Percentiles rank a stretch among this genome's conserved stretches.
phyloP scores from a whole-genome alignment of 1,140 invertebrate genomes.

The Scylla paramamosain region DNA sequence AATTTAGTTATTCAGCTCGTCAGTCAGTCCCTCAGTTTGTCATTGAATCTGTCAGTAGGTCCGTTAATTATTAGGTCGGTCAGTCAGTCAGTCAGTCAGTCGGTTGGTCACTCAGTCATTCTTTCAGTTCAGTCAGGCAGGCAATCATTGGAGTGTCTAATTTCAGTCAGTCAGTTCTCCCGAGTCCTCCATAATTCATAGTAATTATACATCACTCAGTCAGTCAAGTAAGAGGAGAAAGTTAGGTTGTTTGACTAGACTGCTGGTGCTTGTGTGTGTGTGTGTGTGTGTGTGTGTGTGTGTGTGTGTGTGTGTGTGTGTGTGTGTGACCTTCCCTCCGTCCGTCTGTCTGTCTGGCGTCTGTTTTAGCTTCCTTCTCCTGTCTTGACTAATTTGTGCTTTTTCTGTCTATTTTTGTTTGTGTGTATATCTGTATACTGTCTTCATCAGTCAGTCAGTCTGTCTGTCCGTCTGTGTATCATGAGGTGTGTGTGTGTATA shows the following conservation, averaged over 20 bases:
- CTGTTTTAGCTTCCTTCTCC: no score
- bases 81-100: background rate
- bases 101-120: background rate
- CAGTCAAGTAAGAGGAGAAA: background rate
- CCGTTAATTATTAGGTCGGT: no score
- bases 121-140: no score
- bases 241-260: background rate
- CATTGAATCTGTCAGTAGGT: no score
- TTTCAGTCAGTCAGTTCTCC: background rate
- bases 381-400: no score
- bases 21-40: no score
- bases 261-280: conserved; percentile 16
- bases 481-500: background rate
- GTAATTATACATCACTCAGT: no score
- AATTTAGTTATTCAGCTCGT: no score
- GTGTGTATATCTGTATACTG: no score
- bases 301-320: background rate
- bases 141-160: background rate
- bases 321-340: background rate
- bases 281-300: background rate
- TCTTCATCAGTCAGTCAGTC: background rate
- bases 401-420: no score
- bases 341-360: background rate
- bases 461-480: background rate
- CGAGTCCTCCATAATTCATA: no score